Base-by-base conservation (phyloP, 2,797 vertebrate genomes). In the Pteronotus mesoamericanus region DNA sequence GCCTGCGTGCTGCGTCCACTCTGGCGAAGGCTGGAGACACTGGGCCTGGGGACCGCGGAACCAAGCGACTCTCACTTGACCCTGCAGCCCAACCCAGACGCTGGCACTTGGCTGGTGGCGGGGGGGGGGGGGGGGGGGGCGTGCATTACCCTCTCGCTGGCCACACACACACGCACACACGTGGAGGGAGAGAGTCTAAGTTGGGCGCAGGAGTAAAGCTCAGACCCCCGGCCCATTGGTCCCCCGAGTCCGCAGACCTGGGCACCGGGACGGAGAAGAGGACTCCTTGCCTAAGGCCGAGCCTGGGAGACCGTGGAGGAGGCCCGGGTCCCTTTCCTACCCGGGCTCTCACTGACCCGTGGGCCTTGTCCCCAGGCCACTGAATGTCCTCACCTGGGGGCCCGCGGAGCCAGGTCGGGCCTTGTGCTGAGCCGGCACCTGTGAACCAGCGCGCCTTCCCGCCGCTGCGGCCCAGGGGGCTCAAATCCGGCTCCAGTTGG, bases 41-140 rank as follows among this genome's bases (percentile, higher is more conserved):
- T 0, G n/a, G 42, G 39, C 44, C 51, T 12, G 12, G 68, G 85
- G 44, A 59, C 26, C 69, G 24, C 1, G 46, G 68, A 71, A 82
- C 93, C 51, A 46, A n/a, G 79, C 32, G 61, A 78, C 61, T 75
- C 39, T 92, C 68, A 2, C 48, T 91, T 48, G 91, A 96, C 69
- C 87, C 85, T 5, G 51, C 11, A 42, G 53, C 82, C 80, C 72
- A 93, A 71, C 12, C 71, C 87, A 69, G 94, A 74, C 3, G 7
- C 69, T 7, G 2, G n/a, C 26, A 46, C 88, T 83, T 84, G 87
- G 96, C 97, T 95, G 92, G 96, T 94, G 95, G 82, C 24, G 69
- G 78, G 34, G 10, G 26, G 26, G 55, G 92, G 72, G 69, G 78
- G 34, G 10, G 26, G 26, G 55, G 92, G 72, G 46, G 61, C 44